Evolutionary conservation across 1,140 invertebrate genomes (phyloP), one percentile per base, ranked within the genome.

Genomic region (Drosophila burlai): DNA sequence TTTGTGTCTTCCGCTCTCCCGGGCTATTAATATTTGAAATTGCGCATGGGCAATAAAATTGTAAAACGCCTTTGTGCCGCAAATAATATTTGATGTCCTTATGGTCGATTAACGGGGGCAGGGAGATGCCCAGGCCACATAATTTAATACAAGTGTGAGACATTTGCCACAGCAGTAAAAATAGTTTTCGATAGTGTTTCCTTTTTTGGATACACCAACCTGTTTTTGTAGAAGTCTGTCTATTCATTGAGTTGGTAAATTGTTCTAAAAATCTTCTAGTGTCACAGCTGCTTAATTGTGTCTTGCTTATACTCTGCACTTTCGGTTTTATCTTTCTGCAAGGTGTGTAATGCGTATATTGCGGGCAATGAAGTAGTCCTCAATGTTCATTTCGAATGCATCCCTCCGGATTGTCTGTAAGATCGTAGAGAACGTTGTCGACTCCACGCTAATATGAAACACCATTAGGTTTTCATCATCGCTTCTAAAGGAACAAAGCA

Each of bases 11-110:
- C 40, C 57, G 63, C 43, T 75, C 57, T 62, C 47, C 64, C 21
- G 63, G 71, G 62, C 87, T 79, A 89, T 89, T 86, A 90, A 87
- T 91, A 77, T 83, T 80, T 80, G 67, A 83, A 91, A 91, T 85
- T 77, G 80, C 68, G 50, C 62, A 78, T 79, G 64, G 64, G 80
- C 77, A 91, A 92, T 87, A 85, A 91, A 92, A 92, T 72, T 77
- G 60, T 80, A 86, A 78, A 84, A 81, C 54, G 76, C 64, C 57
- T 63, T 78, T 80, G 74, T 78, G 63, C 46, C 52, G 24, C 16
- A 73, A 78, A 87, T 91, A 69, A 75, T 71, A 74, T 86, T 76
- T 80, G 85, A 90, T 91, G 75, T 86, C 81, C 81, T 91, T 83
- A 91, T 90, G 90, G 82, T 80, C 80, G 81, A 92, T 92, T 92